Evolutionary conservation across 1,140 invertebrate genomes (phyloP).

Genomic region (Pseudomyrmex flavicornis): DNA sequence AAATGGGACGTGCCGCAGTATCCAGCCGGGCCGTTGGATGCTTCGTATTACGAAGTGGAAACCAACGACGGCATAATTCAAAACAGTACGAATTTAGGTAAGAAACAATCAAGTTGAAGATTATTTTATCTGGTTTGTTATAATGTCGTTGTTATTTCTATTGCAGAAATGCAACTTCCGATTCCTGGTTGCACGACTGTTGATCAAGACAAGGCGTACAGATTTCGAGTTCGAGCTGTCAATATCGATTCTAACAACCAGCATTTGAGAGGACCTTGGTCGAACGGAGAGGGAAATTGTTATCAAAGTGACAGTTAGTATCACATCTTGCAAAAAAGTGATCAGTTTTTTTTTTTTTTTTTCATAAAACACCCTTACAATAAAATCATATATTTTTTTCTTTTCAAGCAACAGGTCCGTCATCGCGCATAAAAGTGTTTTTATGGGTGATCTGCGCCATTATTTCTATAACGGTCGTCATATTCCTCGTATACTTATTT

Average conservation of each 20-base stretch:
- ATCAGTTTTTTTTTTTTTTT: no score
- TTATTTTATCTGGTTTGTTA: background rate
- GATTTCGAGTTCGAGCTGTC: slow-evolving; percentile 82
- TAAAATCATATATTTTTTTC: no score
- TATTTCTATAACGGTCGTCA: slow-evolving; percentile 71
- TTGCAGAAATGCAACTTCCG: slow-evolving; percentile 77
- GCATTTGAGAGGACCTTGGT: slow-evolving; percentile 83
- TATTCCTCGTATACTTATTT: slow-evolving; percentile 77
- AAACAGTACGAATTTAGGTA: slow-evolving; percentile 77
- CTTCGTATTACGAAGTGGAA: slow-evolving; percentile 84
- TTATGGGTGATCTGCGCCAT: slow-evolving; percentile 80
- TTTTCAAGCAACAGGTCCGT: slow-evolving; percentile 71
- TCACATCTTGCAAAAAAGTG: background rate
- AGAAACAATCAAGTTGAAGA: background rate
- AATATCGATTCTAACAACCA: slow-evolving; percentile 78
- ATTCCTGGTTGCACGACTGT: slow-evolving; percentile 81
- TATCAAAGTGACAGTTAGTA: slow-evolving; percentile 78
- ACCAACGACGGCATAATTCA: slow-evolving; percentile 75
- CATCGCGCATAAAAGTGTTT: slow-evolving; percentile 73
- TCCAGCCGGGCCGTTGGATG: slow-evolving; percentile 87
- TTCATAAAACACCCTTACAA: no score
- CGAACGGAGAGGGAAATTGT: slow-evolving; percentile 82
- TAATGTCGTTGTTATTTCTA: slow-evolving; percentile 30
- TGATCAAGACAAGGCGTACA: slow-evolving; percentile 75
- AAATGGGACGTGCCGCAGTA: slow-evolving; percentile 87